phyloP scores from a whole-genome alignment of 1,140 invertebrate species.

The Bombus sibiricus region DNA sequence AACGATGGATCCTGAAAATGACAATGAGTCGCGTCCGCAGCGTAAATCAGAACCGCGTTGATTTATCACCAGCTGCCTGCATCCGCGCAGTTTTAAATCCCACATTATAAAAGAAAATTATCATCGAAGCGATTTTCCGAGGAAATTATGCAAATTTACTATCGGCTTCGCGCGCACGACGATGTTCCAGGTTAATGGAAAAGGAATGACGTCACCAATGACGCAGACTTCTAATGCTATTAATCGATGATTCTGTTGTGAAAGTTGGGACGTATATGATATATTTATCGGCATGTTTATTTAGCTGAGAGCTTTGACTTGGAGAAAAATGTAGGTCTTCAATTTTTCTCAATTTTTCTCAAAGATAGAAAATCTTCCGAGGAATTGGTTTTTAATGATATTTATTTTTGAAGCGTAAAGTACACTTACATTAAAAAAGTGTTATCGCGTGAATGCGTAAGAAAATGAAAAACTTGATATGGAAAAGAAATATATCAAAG shows the following conservation, averaged over 20 bases:
- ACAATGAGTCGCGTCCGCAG: slow-evolving; percentile 55
- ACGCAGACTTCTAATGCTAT: neutral
- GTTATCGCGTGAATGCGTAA: no score
- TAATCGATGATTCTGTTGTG: neutral
- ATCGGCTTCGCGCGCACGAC: no score
- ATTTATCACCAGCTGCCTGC: slow-evolving; percentile 15
- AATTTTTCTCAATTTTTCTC: no score
- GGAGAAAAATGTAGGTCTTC: neutral
- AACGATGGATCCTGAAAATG: slow-evolving; percentile 38
- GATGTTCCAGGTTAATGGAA: neutral
- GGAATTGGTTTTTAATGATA: no score
- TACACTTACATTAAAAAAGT: no score
- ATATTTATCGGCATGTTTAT: neutral
- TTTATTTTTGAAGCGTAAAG: no score
- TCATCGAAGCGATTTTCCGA: neutral
- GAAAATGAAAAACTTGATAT: no score
- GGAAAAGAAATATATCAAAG: no score
- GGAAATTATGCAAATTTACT: neutral
- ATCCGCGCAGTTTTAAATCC: slow-evolving; percentile 3
- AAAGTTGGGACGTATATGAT: neutral
- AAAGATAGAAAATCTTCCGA: no score
- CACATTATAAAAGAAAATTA: slow-evolving; percentile 19
- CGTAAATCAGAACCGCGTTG: slow-evolving; percentile 25
- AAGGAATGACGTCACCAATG: neutral
- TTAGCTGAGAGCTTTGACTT: neutral